Percentiles rank a stretch among this genome's conserved stretches.
These are phyloP conservation scores for Lepidocyrtinus sp. DNA, from an alignment of 2,888 invertebrate genomes.

Conservation along the genomic window DNA sequence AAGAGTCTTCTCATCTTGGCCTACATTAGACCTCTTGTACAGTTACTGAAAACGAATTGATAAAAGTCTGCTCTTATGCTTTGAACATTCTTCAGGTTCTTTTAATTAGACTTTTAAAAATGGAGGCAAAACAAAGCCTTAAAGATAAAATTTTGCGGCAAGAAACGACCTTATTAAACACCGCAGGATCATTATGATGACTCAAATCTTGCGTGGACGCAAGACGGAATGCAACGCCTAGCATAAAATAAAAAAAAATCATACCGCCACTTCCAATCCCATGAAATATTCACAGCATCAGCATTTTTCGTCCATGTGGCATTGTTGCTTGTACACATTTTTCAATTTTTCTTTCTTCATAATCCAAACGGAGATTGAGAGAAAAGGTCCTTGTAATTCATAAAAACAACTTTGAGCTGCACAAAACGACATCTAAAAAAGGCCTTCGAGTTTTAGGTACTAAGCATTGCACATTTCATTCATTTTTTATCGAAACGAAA, in stretches of 20 bases:
- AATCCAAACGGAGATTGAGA: slow-evolving; percentile 7
- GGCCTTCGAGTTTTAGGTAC: slow-evolving; percentile 12
- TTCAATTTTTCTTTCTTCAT: slow-evolving; percentile 5
- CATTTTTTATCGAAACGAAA: slow-evolving; percentile 15
- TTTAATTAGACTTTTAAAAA: slow-evolving; percentile 36
- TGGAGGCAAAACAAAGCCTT: slow-evolving; percentile 19
- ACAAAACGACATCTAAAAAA: slow-evolving; percentile 13
- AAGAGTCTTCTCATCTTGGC: background rate
- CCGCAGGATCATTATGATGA: slow-evolving; percentile 4
- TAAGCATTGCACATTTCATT: slow-evolving; percentile 16
- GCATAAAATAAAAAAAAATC: background rate
- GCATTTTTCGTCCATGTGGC: background rate
- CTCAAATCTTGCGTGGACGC: slow-evolving; percentile 12
- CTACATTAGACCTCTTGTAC: background rate
- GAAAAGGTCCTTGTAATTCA: slow-evolving; percentile 4
- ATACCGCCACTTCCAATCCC: background rate
- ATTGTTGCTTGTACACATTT: background rate
- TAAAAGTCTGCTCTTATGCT: background rate
- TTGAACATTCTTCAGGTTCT: background rate
- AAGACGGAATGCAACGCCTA: slow-evolving; percentile 3
- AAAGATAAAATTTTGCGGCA: no score
- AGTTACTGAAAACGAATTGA: slow-evolving; percentile 1
- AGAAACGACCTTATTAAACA: slow-evolving; percentile 14
- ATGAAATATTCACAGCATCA: slow-evolving; percentile 13
- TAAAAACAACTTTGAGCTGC: slow-evolving; percentile 1